Conservation (phyloP, 2,888 invertebrate species). For the Papilio gigon region DNA sequence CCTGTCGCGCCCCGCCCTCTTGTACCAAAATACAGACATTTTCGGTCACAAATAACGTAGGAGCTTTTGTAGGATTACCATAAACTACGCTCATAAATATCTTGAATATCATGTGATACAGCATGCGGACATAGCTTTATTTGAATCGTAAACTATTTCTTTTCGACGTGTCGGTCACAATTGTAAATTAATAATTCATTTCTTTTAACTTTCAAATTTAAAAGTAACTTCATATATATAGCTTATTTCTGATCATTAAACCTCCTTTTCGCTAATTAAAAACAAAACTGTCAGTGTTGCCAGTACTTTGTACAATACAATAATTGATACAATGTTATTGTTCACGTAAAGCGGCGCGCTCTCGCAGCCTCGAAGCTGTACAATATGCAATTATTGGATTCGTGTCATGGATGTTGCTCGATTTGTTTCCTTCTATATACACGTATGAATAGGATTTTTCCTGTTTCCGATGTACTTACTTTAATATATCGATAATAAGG, state of each 20-base stretch:
- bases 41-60: slow-evolving; percentile 17
- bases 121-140: background rate
- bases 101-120: background rate
- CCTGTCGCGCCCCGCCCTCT: slow-evolving; percentile 40
- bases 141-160: background rate
- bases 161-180: background rate
- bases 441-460: slow-evolving; percentile 8
- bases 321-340: background rate
- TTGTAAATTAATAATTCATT: background rate
- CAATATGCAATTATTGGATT: slow-evolving; percentile 25
- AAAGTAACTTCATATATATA: too few species aligned
- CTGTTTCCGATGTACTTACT: background rate
- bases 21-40: slow-evolving; percentile 17
- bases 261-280: too few species aligned
- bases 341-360: background rate
- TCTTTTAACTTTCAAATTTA: background rate
- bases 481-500: too few species aligned
- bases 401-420: slow-evolving; percentile 31
- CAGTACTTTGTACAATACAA: too few species aligned
- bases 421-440: slow-evolving; percentile 23
- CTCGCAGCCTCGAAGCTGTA: slow-evolving; percentile 15
- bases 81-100: slow-evolving; percentile 10
- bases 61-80: slow-evolving; percentile 8
- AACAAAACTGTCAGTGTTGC: too few species aligned
- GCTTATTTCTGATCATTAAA: too few species aligned